Evolutionary conservation across 1,140 invertebrate genomes (phyloP), one percentile per base, ranked within the genome.

Genomic region (Diplogasteroides magnus): DNA sequence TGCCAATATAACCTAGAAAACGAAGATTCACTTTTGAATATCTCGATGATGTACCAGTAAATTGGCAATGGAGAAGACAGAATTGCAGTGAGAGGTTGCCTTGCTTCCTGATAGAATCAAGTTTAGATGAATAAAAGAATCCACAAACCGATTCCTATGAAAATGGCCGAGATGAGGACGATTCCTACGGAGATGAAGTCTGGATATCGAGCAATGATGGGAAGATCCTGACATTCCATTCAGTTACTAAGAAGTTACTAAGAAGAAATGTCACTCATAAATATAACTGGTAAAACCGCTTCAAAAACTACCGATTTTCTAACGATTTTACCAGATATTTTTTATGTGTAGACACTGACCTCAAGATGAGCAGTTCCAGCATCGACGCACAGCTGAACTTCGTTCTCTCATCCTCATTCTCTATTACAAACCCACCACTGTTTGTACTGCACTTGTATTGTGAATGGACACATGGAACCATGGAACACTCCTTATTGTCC

Each of bases 401-500:
- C n/a, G n/a, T n/a, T n/a, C n/a, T n/a, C n/a, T n/a, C n/a, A n/a
- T n/a, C n/a, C n/a, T n/a, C n/a, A n/a, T n/a, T n/a, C n/a, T n/a
- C n/a, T n/a, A n/a, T n/a, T n/a, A n/a, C n/a, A n/a, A n/a, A n/a
- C n/a, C n/a, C n/a, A n/a, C n/a, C n/a, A n/a, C n/a, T n/a, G n/a
- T n/a, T n/a, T n/a, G n/a, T n/a, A n/a, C n/a, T n/a, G n/a, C n/a
- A n/a, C n/a, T n/a, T n/a, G n/a, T n/a, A n/a, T n/a, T n/a, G n/a
- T n/a, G n/a, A n/a, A n/a, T n/a, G n/a, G n/a, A n/a, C n/a, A n/a
- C 0, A 71, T 61, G 19, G 75, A 71, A 0, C 78, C 76, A 28
- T 83, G 64, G 31, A 82, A 61, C 57, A 83, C 82, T 0, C 76
- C 69, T 23, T 77, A 71, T 25, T 76, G 56, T 69, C 82, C 82